Base-by-base conservation (phyloP, 1,140 invertebrate species). In the Drosophila takahashii region DNA sequence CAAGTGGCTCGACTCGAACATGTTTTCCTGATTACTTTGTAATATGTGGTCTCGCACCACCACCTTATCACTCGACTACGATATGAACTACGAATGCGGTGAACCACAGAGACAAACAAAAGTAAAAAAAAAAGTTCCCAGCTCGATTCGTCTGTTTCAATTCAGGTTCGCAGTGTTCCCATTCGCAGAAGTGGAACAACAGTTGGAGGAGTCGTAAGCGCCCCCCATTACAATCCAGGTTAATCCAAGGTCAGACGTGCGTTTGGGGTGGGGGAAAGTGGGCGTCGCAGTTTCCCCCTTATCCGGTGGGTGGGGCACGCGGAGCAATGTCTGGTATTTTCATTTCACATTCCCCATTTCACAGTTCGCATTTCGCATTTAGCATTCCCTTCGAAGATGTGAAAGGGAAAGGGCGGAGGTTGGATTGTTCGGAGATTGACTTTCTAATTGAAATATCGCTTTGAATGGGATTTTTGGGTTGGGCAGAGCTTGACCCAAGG, bases 401-500 rank as follows among this genome's bases (percentile, higher is more conserved):
- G 42, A 70, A 70, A 48, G 66, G 59, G 27, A 58, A 9, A 50
- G 8, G 29, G 57, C 13, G 47, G 18, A 52, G 60, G 52, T 48
- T 57, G 11, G n/a, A 22, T 51, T 66, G 51, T 39, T 16, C 15
- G 6, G 22, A 65, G 39, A 66, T 76, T 47, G 60, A 52, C 72
- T 76, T 76, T 76, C 72, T 66, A 76, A 76, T 75, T 75, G 59
- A 37, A 54, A 48, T 52, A 44, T 32, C 2, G 45, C 9, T 18
- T 22, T 52, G 70, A 73, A 45, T 58, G 72, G n/a, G 16, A 26
- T 29, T 18, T 18, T 51, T 37, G 32, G 58, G 37, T 39, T 39
- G 27, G 52, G 59, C 36, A 22, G 16, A 22, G 16, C 22, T 62
- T 62, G 64, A 66, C 58, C 45, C 29, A 11, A 47, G 22, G 13